Conservation (phyloP, 1,140 invertebrate genomes). For the Kradibia gibbosae region DNA sequence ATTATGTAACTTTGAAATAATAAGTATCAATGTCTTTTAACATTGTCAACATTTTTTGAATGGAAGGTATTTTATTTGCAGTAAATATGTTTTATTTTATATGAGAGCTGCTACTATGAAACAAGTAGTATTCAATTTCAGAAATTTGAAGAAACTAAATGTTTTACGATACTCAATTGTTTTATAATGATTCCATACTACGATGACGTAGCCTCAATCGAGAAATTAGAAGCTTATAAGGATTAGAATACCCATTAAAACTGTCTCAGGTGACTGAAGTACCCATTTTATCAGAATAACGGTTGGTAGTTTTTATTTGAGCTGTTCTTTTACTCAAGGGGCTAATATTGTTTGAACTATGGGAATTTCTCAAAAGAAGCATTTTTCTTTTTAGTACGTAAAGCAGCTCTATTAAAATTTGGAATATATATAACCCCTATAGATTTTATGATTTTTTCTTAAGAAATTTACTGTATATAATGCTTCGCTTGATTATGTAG, state of each 20-base stretch:
- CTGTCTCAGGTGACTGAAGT: slow-evolving; percentile 33
- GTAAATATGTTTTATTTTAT: too few species aligned
- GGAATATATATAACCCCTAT: not conserved
- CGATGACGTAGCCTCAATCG: not conserved
- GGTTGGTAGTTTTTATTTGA: slow-evolving; percentile 4
- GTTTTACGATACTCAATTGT: not conserved
- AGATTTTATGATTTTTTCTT: slow-evolving; percentile 19
- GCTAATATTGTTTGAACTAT: slow-evolving; percentile 21
- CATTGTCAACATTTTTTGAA: too few species aligned
- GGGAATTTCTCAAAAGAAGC: slow-evolving; percentile 5
- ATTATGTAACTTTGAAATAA: too few species aligned
- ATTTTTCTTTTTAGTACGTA: slow-evolving; percentile 12
- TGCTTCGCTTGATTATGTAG: not conserved
- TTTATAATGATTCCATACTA: not conserved
- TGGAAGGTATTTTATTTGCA: too few species aligned
- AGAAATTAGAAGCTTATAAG: not conserved
- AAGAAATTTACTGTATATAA: not conserved
- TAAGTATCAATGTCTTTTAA: too few species aligned
- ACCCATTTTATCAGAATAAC: slow-evolving; percentile 31
- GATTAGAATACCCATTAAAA: slow-evolving; percentile 1
- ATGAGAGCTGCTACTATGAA: too few species aligned
- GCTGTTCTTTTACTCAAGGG: slow-evolving; percentile 16
- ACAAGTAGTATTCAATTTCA: not conserved
- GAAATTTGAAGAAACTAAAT: not conserved
- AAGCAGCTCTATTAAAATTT: slow-evolving; percentile 23